A percentile compares a stretch with the other conserved stretches of the same genome.
These are phyloP conservation scores for Gibbula magus DNA, from an alignment of 2,888 invertebrate genomes.

Conservation along the genomic window DNA sequence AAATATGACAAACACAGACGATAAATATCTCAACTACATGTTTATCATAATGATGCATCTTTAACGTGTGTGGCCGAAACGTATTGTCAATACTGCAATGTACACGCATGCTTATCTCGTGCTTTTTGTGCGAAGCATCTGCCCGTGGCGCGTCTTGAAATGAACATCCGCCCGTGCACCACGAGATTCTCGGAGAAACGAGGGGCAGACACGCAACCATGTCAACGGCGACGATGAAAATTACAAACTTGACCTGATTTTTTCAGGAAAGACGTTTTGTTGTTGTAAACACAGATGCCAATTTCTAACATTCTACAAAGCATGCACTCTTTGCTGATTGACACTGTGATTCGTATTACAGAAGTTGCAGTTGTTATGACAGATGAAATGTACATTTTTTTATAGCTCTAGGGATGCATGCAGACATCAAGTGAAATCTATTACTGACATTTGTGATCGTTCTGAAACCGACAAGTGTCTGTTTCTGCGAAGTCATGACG, in stretches of 20 bases:
- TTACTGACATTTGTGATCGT: too few relatives aligned
- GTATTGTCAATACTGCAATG: not conserved
- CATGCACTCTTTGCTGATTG: not conserved
- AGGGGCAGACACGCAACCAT: not conserved
- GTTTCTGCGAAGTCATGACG: too few relatives aligned
- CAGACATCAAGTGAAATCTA: too few relatives aligned
- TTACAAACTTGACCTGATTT: constrained; percentile 6
- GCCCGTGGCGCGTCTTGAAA: too few relatives aligned
- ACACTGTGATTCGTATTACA: not conserved
- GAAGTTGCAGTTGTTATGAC: too few relatives aligned
- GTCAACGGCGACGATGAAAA: not conserved
- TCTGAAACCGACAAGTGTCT: too few relatives aligned
- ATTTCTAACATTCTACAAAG: not conserved
- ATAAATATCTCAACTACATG: not conserved
- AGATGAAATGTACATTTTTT: too few relatives aligned
- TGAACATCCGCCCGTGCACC: too few relatives aligned
- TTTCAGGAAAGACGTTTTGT: not conserved
- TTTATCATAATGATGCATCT: not conserved
- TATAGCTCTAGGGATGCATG: too few relatives aligned
- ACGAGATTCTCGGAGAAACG: not conserved
- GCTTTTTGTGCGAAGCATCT: too few relatives aligned
- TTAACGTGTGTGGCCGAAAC: not conserved
- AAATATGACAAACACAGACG: constrained; percentile 5
- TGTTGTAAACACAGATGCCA: not conserved
- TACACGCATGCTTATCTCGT: not conserved